phyloP scores from a whole-genome alignment of 2,797 vertebrate species.

The Enteromius unitaeniatus region DNA sequence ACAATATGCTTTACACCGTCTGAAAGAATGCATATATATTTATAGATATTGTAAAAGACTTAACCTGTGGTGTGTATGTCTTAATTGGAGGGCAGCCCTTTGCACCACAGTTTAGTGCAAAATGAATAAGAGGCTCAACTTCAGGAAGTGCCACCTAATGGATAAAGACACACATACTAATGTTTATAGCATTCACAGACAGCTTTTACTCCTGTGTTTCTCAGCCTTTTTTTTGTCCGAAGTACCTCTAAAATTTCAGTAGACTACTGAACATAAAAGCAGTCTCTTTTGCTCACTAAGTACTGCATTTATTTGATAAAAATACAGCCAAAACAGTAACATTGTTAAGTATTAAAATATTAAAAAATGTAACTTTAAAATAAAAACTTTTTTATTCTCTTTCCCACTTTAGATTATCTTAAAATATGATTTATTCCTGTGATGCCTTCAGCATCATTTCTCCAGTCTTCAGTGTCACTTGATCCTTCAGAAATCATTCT shows the following conservation, averaged over 20 bases:
- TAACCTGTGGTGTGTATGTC: conserved; percentile 80
- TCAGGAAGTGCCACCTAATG: conserved; percentile 80
- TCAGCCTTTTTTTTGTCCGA: no score
- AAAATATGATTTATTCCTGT: background rate
- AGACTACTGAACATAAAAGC: background rate
- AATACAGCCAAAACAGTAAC: background rate
- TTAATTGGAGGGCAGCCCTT: conserved; percentile 84
- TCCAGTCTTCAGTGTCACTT: background rate
- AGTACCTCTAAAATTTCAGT: background rate
- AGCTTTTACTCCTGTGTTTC: background rate
- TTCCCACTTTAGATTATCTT: background rate
- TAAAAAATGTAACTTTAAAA: no score
- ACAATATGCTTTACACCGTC: background rate
- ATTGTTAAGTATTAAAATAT: background rate
- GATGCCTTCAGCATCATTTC: background rate
- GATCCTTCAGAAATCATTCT: background rate
- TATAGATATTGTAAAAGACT: background rate
- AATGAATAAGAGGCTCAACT: conserved; percentile 82
- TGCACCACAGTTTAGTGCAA: conserved; percentile 83
- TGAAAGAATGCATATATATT: background rate
- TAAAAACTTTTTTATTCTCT: background rate
- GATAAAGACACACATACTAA: conserved; percentile 39
- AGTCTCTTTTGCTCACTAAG: background rate
- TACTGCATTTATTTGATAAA: background rate
- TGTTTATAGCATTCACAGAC: background rate